phyloP scores from a whole-genome alignment of 2,113 vertebrate species.

The Phalacrocorax brasilianus region DNA sequence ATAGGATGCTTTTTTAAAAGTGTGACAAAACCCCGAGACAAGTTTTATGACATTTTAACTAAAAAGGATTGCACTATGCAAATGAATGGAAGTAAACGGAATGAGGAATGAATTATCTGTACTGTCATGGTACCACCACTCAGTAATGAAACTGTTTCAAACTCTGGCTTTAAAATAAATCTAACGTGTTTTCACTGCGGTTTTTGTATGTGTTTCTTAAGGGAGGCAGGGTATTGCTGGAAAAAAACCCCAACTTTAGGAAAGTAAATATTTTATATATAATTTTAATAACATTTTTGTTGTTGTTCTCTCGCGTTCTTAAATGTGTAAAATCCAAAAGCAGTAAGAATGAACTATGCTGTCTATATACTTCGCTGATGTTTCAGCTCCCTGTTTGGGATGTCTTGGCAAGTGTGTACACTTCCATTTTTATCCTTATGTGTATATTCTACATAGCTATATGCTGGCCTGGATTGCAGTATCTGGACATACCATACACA shows the following conservation, averaged over 20 bases:
- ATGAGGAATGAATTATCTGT: conserved; percentile 28
- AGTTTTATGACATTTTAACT: conserved; percentile 40
- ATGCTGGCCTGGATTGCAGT: neutral
- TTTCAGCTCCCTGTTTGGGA: neutral
- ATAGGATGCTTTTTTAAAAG: conserved; percentile 10
- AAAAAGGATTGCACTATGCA: conserved; percentile 36
- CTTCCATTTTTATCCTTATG: neutral
- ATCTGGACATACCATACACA: neutral
- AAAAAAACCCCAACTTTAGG: too few relatives aligned
- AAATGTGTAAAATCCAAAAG: neutral
- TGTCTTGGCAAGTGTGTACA: neutral
- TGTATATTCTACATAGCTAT: neutral
- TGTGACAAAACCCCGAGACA: conserved; percentile 17
- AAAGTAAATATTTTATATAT: neutral
- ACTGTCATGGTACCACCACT: neutral
- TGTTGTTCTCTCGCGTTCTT: neutral
- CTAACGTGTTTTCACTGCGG: neutral
- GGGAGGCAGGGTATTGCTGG: neutral
- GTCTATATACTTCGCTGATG: neutral
- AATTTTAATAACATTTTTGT: neutral
- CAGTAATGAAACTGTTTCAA: conserved; percentile 28
- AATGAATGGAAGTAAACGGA: conserved; percentile 30
- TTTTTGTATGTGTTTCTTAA: neutral
- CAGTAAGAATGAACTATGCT: neutral
- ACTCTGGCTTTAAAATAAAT: conserved; percentile 9